Conservation (phyloP, 2,113 vertebrate genomes). For the Sinocyclocheilus rhinocerous region DNA sequence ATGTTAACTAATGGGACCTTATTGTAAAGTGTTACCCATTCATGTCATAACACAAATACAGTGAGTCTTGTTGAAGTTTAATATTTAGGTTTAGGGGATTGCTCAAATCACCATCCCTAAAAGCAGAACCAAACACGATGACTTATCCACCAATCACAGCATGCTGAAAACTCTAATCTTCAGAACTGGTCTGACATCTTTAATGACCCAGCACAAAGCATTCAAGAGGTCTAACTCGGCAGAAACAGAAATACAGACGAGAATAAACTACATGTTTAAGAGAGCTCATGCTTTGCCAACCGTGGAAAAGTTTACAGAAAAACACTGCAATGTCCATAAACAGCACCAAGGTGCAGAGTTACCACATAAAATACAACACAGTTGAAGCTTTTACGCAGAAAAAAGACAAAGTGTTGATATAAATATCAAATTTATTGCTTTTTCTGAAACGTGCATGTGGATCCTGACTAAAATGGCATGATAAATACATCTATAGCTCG, state of each 20-base stretch:
- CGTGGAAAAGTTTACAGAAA: not conserved
- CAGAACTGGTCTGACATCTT: not conserved
- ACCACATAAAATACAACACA: not conserved
- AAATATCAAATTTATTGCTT: not conserved
- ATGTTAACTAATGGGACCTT: not conserved
- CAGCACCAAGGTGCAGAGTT: slow-evolving; percentile 9
- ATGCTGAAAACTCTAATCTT: not conserved
- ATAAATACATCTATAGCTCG: slow-evolving; percentile 1
- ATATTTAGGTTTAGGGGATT: not conserved
- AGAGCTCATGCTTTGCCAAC: slow-evolving; percentile 14
- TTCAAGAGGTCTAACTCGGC: slow-evolving; percentile 6
- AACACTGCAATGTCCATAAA: not conserved
- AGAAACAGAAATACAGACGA: not conserved
- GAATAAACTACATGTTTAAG: not conserved
- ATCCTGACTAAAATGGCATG: slow-evolving; percentile 1
- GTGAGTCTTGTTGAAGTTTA: not conserved
- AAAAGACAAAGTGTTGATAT: slow-evolving; percentile 1
- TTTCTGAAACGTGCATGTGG: not conserved
- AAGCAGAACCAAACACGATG: not conserved
- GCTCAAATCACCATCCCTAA: not conserved
- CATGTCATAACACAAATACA: not conserved
- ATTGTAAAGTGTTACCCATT: not conserved
- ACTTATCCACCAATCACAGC: not conserved
- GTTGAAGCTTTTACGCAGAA: not conserved
- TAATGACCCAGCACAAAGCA: slow-evolving; percentile 20